phyloP scores from a whole-genome alignment of 2,113 vertebrate species.

The Jacana jacana region DNA sequence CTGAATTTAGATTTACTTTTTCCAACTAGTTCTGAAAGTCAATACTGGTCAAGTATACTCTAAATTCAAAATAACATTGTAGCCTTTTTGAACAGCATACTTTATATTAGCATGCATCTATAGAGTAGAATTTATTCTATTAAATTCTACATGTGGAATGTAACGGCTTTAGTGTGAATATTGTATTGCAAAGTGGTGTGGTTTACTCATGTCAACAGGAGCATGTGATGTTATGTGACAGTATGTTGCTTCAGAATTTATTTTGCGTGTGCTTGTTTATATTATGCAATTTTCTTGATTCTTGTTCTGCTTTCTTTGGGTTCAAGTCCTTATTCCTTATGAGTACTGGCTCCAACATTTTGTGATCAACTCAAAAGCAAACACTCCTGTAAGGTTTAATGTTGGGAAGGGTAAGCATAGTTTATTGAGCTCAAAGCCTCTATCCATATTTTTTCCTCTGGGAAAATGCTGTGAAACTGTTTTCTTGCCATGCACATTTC shows the following conservation, averaged over 20 bases:
- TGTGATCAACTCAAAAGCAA: not conserved
- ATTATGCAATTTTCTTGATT: not conserved
- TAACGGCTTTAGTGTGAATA: not conserved
- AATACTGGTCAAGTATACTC: not conserved
- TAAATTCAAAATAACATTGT: not conserved
- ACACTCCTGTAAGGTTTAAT: not conserved
- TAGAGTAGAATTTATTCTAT: not conserved
- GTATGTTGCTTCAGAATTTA: not conserved
- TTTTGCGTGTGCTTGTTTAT: not conserved
- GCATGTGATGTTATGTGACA: not conserved
- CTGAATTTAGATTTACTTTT: not conserved
- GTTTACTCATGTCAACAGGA: not conserved
- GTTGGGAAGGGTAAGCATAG: not conserved
- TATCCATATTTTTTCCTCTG: not conserved
- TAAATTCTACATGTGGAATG: not conserved
- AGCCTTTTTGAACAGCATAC: not conserved
- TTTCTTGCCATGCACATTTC: not conserved
- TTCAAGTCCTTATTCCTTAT: not conserved
- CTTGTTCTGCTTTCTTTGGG: not conserved
- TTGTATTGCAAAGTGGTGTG: not conserved
- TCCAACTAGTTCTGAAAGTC: not conserved
- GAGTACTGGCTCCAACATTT: not conserved
- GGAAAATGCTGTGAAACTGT: not conserved
- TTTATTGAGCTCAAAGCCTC: constrained; percentile 30
- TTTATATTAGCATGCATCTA: not conserved